A percentile compares a stretch with the other conserved stretches of the same genome.
Conservation (phyloP, 2,797 vertebrate genomes). For the Premnoplex brunnescens region DNA sequence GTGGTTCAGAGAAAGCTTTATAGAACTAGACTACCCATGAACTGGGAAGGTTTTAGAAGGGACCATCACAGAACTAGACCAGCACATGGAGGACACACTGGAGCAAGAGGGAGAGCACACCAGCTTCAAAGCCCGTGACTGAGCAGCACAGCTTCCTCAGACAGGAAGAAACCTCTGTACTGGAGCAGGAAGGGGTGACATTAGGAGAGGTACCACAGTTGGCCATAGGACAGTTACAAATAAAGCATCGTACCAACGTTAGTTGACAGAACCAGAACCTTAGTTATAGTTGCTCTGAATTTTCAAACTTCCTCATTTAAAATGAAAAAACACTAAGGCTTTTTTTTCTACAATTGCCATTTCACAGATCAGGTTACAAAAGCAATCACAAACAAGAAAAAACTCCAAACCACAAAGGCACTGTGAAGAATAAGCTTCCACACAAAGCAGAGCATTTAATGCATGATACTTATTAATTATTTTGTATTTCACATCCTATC, state of each 20-base stretch:
- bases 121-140: neutral
- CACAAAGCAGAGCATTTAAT: neutral
- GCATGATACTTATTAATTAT: neutral
- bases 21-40: neutral
- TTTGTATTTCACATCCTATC: neutral
- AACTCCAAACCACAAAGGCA: neutral
- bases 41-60: slow-evolving; percentile 67
- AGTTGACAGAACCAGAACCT: neutral
- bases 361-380: neutral
- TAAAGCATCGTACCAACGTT: neutral
- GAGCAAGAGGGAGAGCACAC: slow-evolving; percentile 14
- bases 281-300: neutral
- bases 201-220: neutral
- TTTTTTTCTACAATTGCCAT: neutral
- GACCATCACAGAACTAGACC: slow-evolving; percentile 81
- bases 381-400: slow-evolving; percentile 3
- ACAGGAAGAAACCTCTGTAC: slow-evolving; percentile 34
- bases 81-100: slow-evolving; percentile 64
- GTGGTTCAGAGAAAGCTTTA: slow-evolving; percentile 6
- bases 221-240: neutral
- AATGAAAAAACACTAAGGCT: neutral
- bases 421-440: neutral
- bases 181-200: neutral
- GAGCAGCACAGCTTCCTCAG: neutral
- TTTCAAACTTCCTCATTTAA: neutral